These are phyloP conservation scores for Phaonia tiefii DNA, from an alignment of 2,888 invertebrate species.

Conservation along the genomic window DNA sequence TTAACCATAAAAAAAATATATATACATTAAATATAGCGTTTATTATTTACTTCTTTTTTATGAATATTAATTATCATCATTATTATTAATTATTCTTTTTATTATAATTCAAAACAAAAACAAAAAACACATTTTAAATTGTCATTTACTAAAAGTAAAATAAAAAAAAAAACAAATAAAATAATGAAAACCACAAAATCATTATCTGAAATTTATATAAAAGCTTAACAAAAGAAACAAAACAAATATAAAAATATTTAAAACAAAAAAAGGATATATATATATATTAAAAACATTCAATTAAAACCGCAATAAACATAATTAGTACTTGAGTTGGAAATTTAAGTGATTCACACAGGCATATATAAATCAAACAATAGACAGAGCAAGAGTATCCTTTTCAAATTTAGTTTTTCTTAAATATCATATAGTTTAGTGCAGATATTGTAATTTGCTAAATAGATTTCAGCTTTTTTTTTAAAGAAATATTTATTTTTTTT, in stretches of 20 bases:
- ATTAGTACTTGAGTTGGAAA: conserved; percentile 38
- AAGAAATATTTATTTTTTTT: too few relatives aligned
- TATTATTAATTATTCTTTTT: conserved; percentile 61
- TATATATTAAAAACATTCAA: conserved; percentile 28
- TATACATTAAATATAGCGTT: conserved; percentile 69
- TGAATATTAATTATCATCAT: conserved; percentile 70
- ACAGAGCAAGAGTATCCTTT: neutral
- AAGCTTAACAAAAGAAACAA: too few relatives aligned
- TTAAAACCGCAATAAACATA: conserved; percentile 46
- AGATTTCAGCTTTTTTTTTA: neutral
- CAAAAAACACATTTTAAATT: conserved; percentile 47
- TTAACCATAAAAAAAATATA: conserved; percentile 40
- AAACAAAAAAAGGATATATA: conserved; percentile 62
- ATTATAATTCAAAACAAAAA: conserved; percentile 59
- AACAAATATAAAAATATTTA: too few relatives aligned
- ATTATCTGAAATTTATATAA: conserved; percentile 52
- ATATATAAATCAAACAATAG: neutral
- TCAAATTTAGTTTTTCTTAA: too few relatives aligned
- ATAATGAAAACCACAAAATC: conserved; percentile 51
- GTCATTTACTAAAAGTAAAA: conserved; percentile 72
- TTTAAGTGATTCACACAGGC: neutral
- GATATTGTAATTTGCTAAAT: conserved; percentile 40
- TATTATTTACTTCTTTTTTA: conserved; percentile 71
- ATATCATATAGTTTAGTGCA: conserved; percentile 20
- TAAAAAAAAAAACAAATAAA: conserved; percentile 60